These are phyloP conservation scores for Harpagoxenus sublaevis DNA, from an alignment of 2,888 invertebrate genomes.

Conservation along the genomic window DNA sequence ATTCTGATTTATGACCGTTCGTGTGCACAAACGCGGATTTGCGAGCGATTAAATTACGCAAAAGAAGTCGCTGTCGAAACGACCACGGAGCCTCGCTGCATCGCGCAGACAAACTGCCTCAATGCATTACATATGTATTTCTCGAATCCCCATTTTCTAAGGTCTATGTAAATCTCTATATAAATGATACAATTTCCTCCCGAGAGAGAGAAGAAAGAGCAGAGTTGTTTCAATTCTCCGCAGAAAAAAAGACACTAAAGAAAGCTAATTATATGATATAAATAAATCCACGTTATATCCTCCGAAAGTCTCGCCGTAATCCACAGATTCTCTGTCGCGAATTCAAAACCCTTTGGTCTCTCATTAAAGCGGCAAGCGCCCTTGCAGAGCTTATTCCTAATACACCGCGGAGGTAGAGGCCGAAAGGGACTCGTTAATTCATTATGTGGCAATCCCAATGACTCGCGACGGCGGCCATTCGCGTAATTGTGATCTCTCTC, in stretches of 20 bases:
- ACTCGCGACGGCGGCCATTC: constrained; percentile 48
- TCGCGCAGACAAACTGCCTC: neutral
- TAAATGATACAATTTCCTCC: neutral
- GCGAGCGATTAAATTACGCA: constrained; percentile 42
- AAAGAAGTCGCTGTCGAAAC: constrained; percentile 45
- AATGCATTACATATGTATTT: constrained; percentile 6
- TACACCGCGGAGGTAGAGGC: constrained; percentile 10
- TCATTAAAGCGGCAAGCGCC: constrained; percentile 25
- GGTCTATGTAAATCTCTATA: neutral
- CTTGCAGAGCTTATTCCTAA: neutral
- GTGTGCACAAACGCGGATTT: constrained; percentile 22
- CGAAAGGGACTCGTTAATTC: constrained; percentile 61
- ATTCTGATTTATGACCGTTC: constrained; percentile 55
- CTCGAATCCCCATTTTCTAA: neutral
- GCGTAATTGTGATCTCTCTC: constrained; percentile 48
- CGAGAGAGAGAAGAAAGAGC: too few relatives aligned
- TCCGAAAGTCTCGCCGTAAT: neutral
- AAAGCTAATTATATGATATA: constrained; percentile 3
- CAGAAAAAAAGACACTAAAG: neutral
- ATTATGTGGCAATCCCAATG: constrained; percentile 58
- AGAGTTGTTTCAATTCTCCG: neutral
- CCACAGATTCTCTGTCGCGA: neutral
- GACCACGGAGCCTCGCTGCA: neutral
- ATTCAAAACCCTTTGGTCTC: constrained; percentile 32
- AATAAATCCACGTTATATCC: neutral